A percentile compares a stretch with the other conserved stretches of the same genome.
Evolutionary conservation across 2,888 invertebrate species (phyloP).

Genomic region (Ommatoiulus sabulosus): DNA sequence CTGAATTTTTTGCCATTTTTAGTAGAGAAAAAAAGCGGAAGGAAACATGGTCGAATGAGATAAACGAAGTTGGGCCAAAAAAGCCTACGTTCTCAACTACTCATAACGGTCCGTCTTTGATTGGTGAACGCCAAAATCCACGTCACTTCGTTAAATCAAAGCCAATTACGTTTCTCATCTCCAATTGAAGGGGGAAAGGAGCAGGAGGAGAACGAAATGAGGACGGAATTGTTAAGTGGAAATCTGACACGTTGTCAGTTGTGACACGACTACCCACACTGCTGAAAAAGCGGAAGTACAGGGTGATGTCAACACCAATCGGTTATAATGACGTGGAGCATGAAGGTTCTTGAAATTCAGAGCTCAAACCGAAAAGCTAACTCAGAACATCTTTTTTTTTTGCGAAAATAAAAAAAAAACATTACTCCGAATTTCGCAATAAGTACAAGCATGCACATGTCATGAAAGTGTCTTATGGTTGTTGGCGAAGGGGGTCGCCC

Average conservation of each 20-base stretch:
- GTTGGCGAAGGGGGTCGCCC: too few species aligned
- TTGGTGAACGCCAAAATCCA: not conserved
- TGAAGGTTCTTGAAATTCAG: too few species aligned
- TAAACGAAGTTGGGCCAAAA: not conserved
- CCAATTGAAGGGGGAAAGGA: not conserved
- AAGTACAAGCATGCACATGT: too few species aligned
- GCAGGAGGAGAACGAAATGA: slow-evolving; percentile 1
- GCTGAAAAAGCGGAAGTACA: not conserved
- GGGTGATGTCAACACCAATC: not conserved
- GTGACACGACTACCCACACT: not conserved
- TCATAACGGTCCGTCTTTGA: not conserved
- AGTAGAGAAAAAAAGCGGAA: not conserved
- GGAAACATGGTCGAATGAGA: not conserved
- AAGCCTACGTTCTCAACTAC: not conserved
- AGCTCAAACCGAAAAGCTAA: too few species aligned
- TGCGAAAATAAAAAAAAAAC: too few species aligned
- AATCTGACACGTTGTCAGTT: slow-evolving; percentile 41
- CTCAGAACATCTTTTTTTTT: too few species aligned
- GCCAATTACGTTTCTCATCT: slow-evolving; percentile 21
- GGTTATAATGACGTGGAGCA: too few species aligned
- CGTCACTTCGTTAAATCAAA: not conserved
- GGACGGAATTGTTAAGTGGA: slow-evolving; percentile 25
- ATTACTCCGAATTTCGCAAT: too few species aligned
- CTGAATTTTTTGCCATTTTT: not conserved
- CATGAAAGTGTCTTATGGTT: too few species aligned